Base-by-base conservation (phyloP, 1,140 invertebrate species). In the Caligus rogercresseyi region DNA sequence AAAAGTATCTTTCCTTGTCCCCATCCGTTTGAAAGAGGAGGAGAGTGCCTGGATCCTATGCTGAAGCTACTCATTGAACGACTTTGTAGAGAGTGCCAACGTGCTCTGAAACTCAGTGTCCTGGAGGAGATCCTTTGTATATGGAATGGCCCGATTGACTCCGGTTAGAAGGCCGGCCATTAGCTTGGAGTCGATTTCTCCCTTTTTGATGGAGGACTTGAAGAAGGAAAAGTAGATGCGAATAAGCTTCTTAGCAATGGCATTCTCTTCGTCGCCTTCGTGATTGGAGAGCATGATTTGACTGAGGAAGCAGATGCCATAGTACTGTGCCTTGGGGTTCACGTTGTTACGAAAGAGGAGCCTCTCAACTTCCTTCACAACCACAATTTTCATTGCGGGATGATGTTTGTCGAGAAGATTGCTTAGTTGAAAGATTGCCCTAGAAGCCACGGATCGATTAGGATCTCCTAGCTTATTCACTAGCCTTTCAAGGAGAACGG, bases 381-480 rank as follows among this genome's bases (percentile, higher is more conserved):
- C 83, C 1, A 92, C 7, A 0, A 75, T 71, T 72, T 94, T 95
- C 89, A 96, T 97, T 63, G 88, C 87, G 0, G 88, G 83, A 78
- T 96, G 91, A 65, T 84, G 79, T n/a, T 43, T 43, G 54, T 81
- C 77, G n/a, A 95, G 74, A 1, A 96, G 71, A 69, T 87, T 84
- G 52, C 80, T 83, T n/a, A 98, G 74, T 67, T 88, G 83, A 73
- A 88, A 86, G 31, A 89, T 79, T 0, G 85, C 81, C 74, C 89
- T 89, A 0, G 90, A 85, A 0, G 86, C 87, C 0, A 96, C 81
- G 72, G 88, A 86, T 64, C 84, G 79, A 1, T 80, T 78, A 1
- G 93, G 91, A 76, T 98, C 93, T 51, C 94, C 94, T 15, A 98
- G 76, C 76, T 98, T 98, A 70, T 98, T 98, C 0, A 96, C 83